These are phyloP conservation scores for Mimachlamys varia DNA, from an alignment of 2,888 invertebrate genomes.

Conservation along the genomic window DNA sequence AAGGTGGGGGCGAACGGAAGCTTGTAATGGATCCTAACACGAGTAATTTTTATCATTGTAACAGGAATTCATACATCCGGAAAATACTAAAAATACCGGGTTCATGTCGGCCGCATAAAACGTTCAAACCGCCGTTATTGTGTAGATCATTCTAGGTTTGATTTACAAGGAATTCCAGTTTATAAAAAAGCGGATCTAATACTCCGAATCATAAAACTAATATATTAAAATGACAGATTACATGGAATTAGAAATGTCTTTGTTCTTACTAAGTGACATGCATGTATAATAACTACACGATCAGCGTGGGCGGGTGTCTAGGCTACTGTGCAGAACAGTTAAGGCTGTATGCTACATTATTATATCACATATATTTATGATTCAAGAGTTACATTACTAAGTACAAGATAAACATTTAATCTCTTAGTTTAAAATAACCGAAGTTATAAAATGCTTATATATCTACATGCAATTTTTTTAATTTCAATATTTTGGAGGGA, in stretches of 20 bases:
- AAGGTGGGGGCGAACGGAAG: conserved; percentile 31
- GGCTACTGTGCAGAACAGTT: not conserved
- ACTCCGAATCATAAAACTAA: not conserved
- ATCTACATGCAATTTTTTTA: no score
- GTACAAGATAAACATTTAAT: not conserved
- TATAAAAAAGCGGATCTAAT: not conserved
- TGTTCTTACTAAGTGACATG: not conserved
- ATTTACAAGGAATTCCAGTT: not conserved
- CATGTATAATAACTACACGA: not conserved
- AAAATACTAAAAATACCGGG: not conserved
- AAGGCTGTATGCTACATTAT: not conserved
- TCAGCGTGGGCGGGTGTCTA: not conserved
- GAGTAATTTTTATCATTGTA: not conserved
- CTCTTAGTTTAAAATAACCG: not conserved
- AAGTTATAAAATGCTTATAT: no score
- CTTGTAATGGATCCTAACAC: conserved; percentile 12
- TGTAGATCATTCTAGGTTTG: not conserved
- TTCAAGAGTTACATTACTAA: not conserved
- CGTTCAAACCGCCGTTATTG: not conserved
- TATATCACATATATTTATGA: not conserved
- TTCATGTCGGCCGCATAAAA: not conserved
- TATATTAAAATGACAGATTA: not conserved
- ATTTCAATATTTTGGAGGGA: no score
- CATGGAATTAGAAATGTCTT: not conserved
- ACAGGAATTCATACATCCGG: conserved; percentile 21